Base-by-base conservation (phyloP, 2,888 invertebrate genomes). In the Patella caerulea region DNA sequence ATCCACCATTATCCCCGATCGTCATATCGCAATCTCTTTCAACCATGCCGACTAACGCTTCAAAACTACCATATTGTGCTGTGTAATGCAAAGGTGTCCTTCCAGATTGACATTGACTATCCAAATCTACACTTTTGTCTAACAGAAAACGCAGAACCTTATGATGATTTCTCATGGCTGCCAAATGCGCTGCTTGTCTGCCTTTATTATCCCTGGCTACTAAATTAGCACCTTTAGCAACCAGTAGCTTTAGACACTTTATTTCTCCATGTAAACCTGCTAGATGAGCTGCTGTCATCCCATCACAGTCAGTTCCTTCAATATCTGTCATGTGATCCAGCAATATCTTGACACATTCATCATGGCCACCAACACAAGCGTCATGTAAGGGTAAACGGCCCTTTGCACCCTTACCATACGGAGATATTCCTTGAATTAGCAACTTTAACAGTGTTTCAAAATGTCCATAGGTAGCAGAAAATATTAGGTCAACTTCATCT, bases 21-120 rank as follows among this genome's bases (percentile, higher is more conserved):
- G 88, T 89, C 52, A 88, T 88, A 81, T 91, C 90, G 82, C 89
- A 90, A 80, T 91, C 90, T 65, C 88, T 79, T 77, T 90, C 88
- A n/a, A 90, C 86, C 29, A 91, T 82, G 74, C 87, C 85, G 4
- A 88, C 84, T 73, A 91, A 78, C 73, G 87, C 85, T 7, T 87
- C 83, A 59, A 90, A 75, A 90, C 91, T 86, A 79, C 91, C 91
- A 85, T 88, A 83, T 76, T 90, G 89, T 19, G 90, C 88, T 59
- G 91, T 90, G 81, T 89, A 90, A 75, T 91, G 91, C 9, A 91
- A 82, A 0, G 91, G 91, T 15, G 89, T 86, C 81, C 90, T 90
- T 12, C 90, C 90, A 54, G 78, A 73, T 29, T 87, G 84, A 85
- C 90, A 90, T 45, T 85, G 81, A 75, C 88, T 86, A 77, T 90